Evolutionary conservation across 2,113 vertebrate species (phyloP).

Genomic region (Haemorhous mexicanus): DNA sequence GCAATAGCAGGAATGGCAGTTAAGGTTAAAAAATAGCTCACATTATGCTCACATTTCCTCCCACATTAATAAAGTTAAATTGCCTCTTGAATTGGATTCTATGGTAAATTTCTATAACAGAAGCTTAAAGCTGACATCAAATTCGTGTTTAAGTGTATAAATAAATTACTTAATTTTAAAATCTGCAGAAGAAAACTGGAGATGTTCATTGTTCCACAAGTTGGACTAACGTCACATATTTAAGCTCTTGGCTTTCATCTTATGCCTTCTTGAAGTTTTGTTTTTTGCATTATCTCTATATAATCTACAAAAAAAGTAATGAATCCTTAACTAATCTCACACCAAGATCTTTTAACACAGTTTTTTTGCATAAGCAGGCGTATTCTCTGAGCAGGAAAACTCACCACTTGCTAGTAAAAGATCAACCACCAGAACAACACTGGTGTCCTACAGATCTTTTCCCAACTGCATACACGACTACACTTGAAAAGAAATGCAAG

Average conservation of each 20-base stretch:
- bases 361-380: background rate
- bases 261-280: background rate
- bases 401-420: background rate
- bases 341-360: background rate
- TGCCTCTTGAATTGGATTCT: background rate
- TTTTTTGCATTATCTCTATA: background rate
- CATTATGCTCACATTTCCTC: background rate
- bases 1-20: background rate
- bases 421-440: slow-evolving; percentile 11
- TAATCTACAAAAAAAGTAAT: background rate
- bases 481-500: slow-evolving; percentile 7
- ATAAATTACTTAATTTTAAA: background rate
- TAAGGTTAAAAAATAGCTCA: slow-evolving; percentile 5
- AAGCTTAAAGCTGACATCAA: background rate
- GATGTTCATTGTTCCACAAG: background rate
- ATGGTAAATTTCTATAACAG: background rate
- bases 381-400: background rate
- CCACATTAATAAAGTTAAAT: slow-evolving; percentile 31
- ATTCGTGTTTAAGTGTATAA: background rate
- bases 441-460: background rate
- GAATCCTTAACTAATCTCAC: background rate
- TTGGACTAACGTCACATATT: background rate
- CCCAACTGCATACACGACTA: background rate
- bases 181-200: background rate
- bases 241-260: background rate